These are phyloP conservation scores for Chymomyza caudatula DNA, from an alignment of 2,888 invertebrate genomes.

Conservation along the genomic window DNA sequence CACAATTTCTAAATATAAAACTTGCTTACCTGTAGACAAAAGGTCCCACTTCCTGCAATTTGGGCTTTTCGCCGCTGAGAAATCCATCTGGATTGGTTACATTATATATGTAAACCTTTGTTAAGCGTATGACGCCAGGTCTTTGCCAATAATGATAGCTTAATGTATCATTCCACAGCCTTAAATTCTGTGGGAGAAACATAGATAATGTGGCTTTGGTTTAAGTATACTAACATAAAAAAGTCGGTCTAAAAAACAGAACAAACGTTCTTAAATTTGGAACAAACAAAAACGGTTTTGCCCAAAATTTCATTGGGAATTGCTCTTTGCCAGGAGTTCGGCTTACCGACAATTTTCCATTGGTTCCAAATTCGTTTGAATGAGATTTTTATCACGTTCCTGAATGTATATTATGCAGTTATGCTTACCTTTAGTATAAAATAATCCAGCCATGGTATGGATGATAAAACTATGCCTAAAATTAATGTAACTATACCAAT, in stretches of 20 bases:
- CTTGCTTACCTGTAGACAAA: constrained; percentile 88
- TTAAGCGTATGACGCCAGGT: constrained; percentile 89
- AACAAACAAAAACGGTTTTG: not conserved
- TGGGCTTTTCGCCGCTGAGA: constrained; percentile 88
- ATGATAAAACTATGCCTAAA: constrained; percentile 88
- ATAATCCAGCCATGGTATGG: constrained; percentile 93
- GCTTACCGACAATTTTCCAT: no score
- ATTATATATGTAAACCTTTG: constrained; percentile 93
- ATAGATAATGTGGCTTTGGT: no score
- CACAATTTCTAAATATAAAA: not conserved
- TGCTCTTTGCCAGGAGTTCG: no score
- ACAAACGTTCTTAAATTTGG: not conserved
- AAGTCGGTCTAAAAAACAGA: no score
- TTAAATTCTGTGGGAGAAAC: constrained; percentile 83
- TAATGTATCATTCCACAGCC: constrained; percentile 89
- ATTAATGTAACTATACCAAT: constrained; percentile 89
- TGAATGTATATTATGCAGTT: no score
- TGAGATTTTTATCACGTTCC: no score
- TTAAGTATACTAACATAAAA: no score
- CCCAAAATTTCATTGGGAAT: no score
- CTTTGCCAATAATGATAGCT: constrained; percentile 94
- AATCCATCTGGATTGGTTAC: constrained; percentile 91
- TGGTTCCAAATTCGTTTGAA: no score
- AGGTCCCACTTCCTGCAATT: constrained; percentile 89
- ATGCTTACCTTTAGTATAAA: constrained; percentile 87